Evolutionary conservation across 2,113 vertebrate genomes (phyloP), one percentile per base, ranked within the genome.

Genomic region (Mesoclemmys tuberculata): DNA sequence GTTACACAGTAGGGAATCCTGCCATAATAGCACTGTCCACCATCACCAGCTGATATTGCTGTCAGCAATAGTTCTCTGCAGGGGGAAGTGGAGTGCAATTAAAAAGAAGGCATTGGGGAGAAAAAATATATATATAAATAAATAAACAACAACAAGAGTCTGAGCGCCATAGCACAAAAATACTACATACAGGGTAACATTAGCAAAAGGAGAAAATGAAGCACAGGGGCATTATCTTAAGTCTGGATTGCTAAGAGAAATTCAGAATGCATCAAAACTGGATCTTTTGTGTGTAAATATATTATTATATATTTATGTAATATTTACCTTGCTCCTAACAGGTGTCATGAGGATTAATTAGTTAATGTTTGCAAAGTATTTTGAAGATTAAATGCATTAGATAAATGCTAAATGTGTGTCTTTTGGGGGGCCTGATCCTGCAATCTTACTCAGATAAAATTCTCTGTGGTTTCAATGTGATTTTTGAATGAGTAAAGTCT

Each of bases 401-500:
- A 83, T 89, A 87, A 93, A 90, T 71, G 79, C 58, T 74, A 74
- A 74, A 41, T 46, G 12, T 27, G 12, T 46, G 44, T 14, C 41
- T 46, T 74, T 61, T 16, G 4, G 81, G 8, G 81, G n/a, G 24
- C 29, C 93, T 92, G 46, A 55, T 75, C 54, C 29, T 55, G 58
- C 0, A 0, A 91, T 44, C 5, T 81, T 77, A 31, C 82, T 91
- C 88, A 46, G 74, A 26, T 41, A 77, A 77, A 46, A 77, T 27
- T 26, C 74, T 77, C 26, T 13, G 26, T 77, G 41, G 12, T 46
- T 77, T 77, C 26, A 44, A 26, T 29, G 13, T 77, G 74, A 75
- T 75, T 75, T 75, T 11, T 88, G 85, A 95, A 91, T 52, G 88
- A 92, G 82, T 56, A n/a, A 87, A 35, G 55, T 93, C 27, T 11